These are phyloP conservation scores for Chionodraco myersi DNA, from an alignment of 2,113 vertebrate genomes.

Conservation along the genomic window DNA sequence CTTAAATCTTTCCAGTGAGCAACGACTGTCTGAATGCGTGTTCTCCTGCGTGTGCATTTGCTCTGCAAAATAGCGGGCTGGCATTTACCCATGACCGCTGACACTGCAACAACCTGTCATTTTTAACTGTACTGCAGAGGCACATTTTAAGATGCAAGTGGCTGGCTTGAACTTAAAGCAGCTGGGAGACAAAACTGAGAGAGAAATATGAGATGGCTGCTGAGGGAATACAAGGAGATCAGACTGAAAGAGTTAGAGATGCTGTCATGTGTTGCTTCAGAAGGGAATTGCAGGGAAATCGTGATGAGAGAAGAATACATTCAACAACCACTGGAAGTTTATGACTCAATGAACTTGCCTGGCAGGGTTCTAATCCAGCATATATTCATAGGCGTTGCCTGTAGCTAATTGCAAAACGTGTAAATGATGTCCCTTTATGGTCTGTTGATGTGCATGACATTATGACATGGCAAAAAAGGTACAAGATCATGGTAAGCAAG, in stretches of 20 bases:
- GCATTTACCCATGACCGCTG: slow-evolving; percentile 53
- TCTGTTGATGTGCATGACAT: no score
- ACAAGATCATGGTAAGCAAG: no score
- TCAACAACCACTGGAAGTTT: slow-evolving; percentile 2
- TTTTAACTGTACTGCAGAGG: slow-evolving; percentile 46
- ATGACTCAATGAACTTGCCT: neutral
- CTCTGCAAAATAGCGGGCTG: slow-evolving; percentile 22
- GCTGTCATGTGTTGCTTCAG: slow-evolving; percentile 41
- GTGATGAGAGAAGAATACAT: neutral
- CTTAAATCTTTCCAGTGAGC: slow-evolving; percentile 24
- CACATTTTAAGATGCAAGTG: slow-evolving; percentile 49
- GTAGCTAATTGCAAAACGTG: no score
- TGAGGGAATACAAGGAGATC: slow-evolving; percentile 50
- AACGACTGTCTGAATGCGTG: slow-evolving; percentile 15
- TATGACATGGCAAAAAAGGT: no score
- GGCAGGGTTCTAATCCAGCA: neutral
- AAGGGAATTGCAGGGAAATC: slow-evolving; percentile 2
- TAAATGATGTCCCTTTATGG: no score
- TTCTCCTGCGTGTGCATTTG: slow-evolving; percentile 20
- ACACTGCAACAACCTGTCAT: slow-evolving; percentile 51
- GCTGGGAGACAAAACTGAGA: slow-evolving; percentile 31
- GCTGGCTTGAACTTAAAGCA: slow-evolving; percentile 52
- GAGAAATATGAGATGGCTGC: slow-evolving; percentile 45
- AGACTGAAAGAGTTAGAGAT: slow-evolving; percentile 28
- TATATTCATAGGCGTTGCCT: no score